These are phyloP conservation scores for Mus caroli DNA, from an alignment of 2,797 vertebrate genomes.

Conservation along the genomic window DNA sequence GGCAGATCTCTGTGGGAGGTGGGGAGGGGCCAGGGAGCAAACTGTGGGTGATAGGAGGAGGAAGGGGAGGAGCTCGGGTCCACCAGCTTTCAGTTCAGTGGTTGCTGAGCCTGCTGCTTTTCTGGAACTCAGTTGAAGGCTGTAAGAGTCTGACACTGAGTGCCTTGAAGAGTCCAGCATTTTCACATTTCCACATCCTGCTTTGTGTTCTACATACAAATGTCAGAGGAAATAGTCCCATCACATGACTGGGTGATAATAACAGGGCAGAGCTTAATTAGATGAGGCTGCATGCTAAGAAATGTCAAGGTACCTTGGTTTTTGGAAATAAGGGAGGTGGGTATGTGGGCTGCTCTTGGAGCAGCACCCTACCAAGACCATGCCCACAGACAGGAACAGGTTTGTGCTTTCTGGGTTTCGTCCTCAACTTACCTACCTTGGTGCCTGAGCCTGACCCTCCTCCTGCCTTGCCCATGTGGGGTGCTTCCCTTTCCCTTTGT, in stretches of 20 bases:
- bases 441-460: not conserved
- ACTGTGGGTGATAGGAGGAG: conserved; percentile 14
- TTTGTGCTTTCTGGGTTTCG: not conserved
- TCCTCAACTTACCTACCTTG: not conserved
- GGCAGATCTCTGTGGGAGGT: not conserved
- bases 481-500: not conserved
- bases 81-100: not conserved
- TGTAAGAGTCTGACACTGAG: not conserved
- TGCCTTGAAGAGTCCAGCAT: not conserved
- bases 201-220: conserved; percentile 26
- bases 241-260: not conserved
- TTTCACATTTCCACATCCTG: conserved; percentile 12
- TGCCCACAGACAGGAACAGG: not conserved
- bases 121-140: not conserved
- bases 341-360: not conserved
- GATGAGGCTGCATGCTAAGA: not conserved
- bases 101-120: not conserved
- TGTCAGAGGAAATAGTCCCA: not conserved
- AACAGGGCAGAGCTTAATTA: not conserved
- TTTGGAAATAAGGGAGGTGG: not conserved
- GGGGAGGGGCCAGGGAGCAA: conserved; percentile 25
- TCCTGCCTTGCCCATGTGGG: not conserved
- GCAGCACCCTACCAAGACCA: not conserved
- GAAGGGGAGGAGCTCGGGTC: not conserved
- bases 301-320: conserved; percentile 5